These are phyloP conservation scores for Coptotermes formosanus DNA, from an alignment of 1,140 invertebrate species.

Conservation along the genomic window DNA sequence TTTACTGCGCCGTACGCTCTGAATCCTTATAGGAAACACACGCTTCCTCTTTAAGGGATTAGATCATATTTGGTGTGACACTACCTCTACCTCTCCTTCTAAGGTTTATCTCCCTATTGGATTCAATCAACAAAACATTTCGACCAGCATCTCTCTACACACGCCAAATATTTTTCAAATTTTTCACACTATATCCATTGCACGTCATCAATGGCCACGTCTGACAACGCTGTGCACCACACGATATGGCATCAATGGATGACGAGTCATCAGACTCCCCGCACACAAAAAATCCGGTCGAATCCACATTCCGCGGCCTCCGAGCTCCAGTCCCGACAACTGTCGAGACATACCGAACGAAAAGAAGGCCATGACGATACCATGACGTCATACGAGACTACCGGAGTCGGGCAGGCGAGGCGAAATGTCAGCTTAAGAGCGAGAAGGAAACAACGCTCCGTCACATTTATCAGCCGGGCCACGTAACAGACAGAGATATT, in stretches of 20 bases:
- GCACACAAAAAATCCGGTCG: slow-evolving; percentile 14
- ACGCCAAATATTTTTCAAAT: no score
- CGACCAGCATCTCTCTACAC: no score
- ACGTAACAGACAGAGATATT: not conserved
- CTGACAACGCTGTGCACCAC: not conserved
- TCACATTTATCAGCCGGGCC: not conserved
- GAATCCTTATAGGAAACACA: no score
- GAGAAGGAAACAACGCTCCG: not conserved
- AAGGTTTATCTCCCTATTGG: no score
- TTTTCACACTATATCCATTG: no score
- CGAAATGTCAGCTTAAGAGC: slow-evolving; percentile 5
- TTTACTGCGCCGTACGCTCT: no score
- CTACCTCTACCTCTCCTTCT: no score
- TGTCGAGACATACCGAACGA: not conserved
- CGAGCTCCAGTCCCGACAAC: not conserved
- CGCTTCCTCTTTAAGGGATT: no score
- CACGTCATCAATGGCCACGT: not conserved
- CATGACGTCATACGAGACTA: not conserved
- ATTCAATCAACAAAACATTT: no score
- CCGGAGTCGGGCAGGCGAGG: not conserved
- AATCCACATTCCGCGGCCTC: slow-evolving; percentile 23
- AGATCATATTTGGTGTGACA: no score
- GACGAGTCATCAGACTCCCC: slow-evolving; percentile 3
- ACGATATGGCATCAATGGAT: slow-evolving; percentile 20
- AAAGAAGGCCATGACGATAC: not conserved